Base-by-base conservation (phyloP, 2,888 invertebrate species). In the Cloeon dipterum region DNA sequence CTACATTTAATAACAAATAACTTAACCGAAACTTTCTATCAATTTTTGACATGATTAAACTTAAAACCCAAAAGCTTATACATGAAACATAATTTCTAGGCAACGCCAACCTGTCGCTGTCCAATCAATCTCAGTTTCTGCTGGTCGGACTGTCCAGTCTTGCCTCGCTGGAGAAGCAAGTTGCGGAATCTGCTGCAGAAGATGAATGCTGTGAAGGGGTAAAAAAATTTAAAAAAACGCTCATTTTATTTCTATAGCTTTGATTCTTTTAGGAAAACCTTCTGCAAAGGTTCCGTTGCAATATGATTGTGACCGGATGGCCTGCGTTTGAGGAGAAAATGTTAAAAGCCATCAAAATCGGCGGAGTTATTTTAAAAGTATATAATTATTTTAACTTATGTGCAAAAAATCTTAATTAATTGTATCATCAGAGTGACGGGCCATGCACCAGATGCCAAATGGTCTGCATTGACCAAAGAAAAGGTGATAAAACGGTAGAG, bases 361-460 rank as follows among this genome's bases (percentile, higher is more conserved):
- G 76, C 33, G 61, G 63, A 37, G 55, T 65, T 43, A 50, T 55
- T 38, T 76, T 81, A 49, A 60, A 67, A 63, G 83, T 77, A 59
- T n/a, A n/a, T n/a, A n/a, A n/a, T n/a, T n/a, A n/a, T n/a, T n/a
- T n/a, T n/a, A n/a, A n/a, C n/a, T n/a, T n/a, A n/a, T n/a, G n/a
- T n/a, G n/a, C n/a, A n/a, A n/a, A n/a, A n/a, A 19, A 34, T 34
- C 16, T 14, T 14, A 11, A 32, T 11, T 13, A 17, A 14, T 19
- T 4, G 11, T 21, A 3, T n/a, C 5, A 44, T 37, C 58, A 82
- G 74, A 70, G 73, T 36, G 71, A 74, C 45, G 83, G 82, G 1
- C 68, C 69, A 29, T 94, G 93, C 50, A 74, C 73, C 2, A 68
- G 94, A 38, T 96, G 94, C 52, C 86, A 89, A 57, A 93, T 94